Evolutionary conservation across 2,797 vertebrate genomes (phyloP).

Genomic region (Uromys caudimaculatus): DNA sequence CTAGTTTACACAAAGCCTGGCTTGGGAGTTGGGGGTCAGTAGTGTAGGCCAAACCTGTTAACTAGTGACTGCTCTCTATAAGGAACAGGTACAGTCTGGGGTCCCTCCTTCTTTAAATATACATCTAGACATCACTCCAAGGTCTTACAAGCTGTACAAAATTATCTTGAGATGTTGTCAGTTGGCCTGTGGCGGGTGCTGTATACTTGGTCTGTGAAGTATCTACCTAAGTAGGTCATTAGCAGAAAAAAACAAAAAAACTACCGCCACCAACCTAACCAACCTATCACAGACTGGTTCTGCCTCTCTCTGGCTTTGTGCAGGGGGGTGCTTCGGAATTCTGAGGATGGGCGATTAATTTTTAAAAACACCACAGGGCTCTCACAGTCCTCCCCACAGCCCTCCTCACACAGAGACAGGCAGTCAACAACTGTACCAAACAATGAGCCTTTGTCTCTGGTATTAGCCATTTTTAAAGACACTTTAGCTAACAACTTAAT

Average conservation of each 20-base stretch:
- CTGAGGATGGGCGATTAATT: conserved; percentile 46
- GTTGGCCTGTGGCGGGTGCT: not conserved
- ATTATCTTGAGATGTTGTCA: not conserved
- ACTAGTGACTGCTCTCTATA: not conserved
- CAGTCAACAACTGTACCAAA: conserved; percentile 65
- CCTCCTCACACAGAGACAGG: not conserved
- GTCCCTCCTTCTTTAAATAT: not conserved
- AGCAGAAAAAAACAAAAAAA: not conserved
- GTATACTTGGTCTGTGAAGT: conserved; percentile 28
- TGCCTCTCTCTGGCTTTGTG: conserved; percentile 31
- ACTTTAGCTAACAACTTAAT: conserved; percentile 72
- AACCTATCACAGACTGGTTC: not conserved
- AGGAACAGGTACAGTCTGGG: conserved; percentile 1
- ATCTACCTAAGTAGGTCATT: conserved; percentile 33
- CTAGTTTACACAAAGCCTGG: not conserved
- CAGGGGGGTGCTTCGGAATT: conserved; percentile 42
- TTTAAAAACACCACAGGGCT: conserved; percentile 66
- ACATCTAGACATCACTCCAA: not conserved
- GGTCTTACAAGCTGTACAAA: not conserved
- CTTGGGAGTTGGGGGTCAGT: not conserved
- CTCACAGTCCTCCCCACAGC: conserved; percentile 56
- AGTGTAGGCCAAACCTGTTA: not conserved
- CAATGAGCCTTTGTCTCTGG: conserved; percentile 60
- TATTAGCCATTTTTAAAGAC: conserved; percentile 73
- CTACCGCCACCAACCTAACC: not conserved